A percentile compares a stretch with the other conserved stretches of the same genome.
Evolutionary conservation across 2,797 vertebrate species (phyloP).

Genomic region (Lagodon rhomboides): DNA sequence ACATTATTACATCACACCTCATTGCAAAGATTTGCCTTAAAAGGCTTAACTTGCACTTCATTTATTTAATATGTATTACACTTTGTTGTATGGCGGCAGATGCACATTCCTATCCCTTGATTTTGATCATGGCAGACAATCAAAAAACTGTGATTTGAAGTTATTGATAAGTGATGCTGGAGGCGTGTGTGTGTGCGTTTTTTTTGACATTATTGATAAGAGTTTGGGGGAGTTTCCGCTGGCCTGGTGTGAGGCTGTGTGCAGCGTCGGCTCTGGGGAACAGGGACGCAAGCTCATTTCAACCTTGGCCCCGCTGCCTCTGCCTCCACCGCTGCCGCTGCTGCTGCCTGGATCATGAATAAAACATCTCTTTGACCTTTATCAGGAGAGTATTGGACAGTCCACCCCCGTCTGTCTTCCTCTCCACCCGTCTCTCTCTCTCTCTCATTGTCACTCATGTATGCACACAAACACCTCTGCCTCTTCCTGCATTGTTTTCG

Average conservation of each 20-base stretch:
- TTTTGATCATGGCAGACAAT: slow-evolving; percentile 26
- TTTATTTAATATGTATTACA: slow-evolving; percentile 21
- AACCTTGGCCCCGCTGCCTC: slow-evolving; percentile 84
- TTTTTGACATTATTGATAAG: slow-evolving; percentile 74
- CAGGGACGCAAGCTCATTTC: slow-evolving; percentile 78
- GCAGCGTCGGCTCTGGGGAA: slow-evolving; percentile 70
- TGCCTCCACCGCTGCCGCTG: slow-evolving; percentile 53
- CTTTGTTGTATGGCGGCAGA: slow-evolving; percentile 8
- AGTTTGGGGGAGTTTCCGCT: slow-evolving; percentile 59
- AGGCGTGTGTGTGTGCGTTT: slow-evolving; percentile 34
- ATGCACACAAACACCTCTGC: slow-evolving; percentile 62
- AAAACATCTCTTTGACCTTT: slow-evolving; percentile 88
- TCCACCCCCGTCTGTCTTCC: slow-evolving; percentile 75
- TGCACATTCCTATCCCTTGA: slow-evolving; percentile 7
- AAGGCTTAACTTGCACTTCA: slow-evolving; percentile 11
- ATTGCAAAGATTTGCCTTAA: background rate
- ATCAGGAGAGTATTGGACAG: slow-evolving; percentile 85
- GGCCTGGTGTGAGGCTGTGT: slow-evolving; percentile 66
- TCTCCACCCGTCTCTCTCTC: slow-evolving; percentile 65
- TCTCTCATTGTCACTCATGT: slow-evolving; percentile 69
- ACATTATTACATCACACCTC: background rate
- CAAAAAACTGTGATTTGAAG: slow-evolving; percentile 43
- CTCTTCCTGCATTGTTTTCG: slow-evolving; percentile 49
- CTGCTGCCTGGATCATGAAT: slow-evolving; percentile 83
- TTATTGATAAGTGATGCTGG: slow-evolving; percentile 56